Evolutionary conservation across 1,140 invertebrate genomes (phyloP), one percentile per base, ranked within the genome.

Genomic region (Heliothis subflexa): DNA sequence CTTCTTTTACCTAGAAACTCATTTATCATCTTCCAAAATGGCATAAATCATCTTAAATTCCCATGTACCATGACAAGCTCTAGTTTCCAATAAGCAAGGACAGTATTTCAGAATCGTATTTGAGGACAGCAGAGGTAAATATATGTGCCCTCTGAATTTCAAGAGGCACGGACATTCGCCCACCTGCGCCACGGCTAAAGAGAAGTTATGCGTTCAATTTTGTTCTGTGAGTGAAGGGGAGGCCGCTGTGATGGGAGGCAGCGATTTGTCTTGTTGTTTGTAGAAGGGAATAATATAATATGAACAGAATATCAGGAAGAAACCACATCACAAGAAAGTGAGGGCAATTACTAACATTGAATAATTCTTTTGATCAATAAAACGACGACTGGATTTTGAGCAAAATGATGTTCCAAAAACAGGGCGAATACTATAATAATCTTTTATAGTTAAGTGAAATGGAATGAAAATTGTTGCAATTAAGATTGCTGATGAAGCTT

Each of bases 121-220:
- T 70, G 52, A 73, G 66, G 78, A 78, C 78, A 78, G 54, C 25
- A 61, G 78, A 77, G 64, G 59, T 54, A 57, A 77, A 82, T 79
- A 77, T 79, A 79, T 79, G 45, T 78, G 59, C 54, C 61, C 78
- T 78, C 64, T 70, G 74, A 70, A 81, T 78, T 86, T 81, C 71
- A 76, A 82, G 79, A 61, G 81, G 62, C 10, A 54, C 49, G 66
- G 66, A 70, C 72, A 59, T 80, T 64, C 70, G 66, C 79, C 83
- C 85, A 88, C 82, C 88, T 88, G 86, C 73, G 82, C 77, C 84
- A 68, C 78, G 71, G 50, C 59, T 85, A 85, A 84, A 85, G 73
- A 84, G 81, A 85, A 89, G 84, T 89, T 89, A 89, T 89, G 86
- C 82, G 79, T 88, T 84, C 86, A 88, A 89, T 89, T 87, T 89